These are phyloP conservation scores for Dryobotodes eremita DNA, from an alignment of 2,888 invertebrate genomes.

Conservation along the genomic window DNA sequence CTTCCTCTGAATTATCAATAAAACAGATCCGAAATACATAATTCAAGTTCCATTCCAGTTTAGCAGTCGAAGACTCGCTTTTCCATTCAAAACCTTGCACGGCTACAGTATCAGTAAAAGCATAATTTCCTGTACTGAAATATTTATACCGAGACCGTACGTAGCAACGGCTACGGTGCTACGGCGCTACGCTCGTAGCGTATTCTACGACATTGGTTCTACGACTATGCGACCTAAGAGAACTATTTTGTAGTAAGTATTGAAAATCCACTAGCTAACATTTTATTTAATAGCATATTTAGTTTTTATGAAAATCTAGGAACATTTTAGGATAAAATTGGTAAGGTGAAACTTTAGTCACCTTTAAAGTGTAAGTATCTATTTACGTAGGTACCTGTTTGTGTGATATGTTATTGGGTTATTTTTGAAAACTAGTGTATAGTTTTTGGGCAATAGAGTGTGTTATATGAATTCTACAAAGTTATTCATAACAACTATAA, in stretches of 20 bases:
- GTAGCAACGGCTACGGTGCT: conserved; percentile 76
- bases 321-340: conserved; percentile 16
- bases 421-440: neutral
- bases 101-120: conserved; percentile 84
- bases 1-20: conserved; percentile 70
- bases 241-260: conserved; percentile 57
- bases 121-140: conserved; percentile 90
- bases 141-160: conserved; percentile 84
- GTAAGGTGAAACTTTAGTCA: neutral
- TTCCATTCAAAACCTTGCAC: conserved; percentile 81
- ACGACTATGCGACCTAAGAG: conserved; percentile 65
- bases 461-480: conserved; percentile 2
- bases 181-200: conserved; percentile 73
- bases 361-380: neutral
- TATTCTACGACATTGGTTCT: conserved; percentile 79
- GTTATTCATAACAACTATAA: neutral
- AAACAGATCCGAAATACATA: conserved; percentile 73
- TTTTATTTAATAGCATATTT: conserved; percentile 47
- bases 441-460: neutral
- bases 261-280: conserved; percentile 47
- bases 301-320: conserved; percentile 46
- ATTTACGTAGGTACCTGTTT: neutral
- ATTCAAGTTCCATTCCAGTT: conserved; percentile 78
- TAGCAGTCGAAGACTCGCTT: conserved; percentile 78
- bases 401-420: no score